Percentiles rank a stretch among this genome's conserved stretches.
phyloP scores from a whole-genome alignment of 2,888 invertebrate species.

The Synergus umbraculus region DNA sequence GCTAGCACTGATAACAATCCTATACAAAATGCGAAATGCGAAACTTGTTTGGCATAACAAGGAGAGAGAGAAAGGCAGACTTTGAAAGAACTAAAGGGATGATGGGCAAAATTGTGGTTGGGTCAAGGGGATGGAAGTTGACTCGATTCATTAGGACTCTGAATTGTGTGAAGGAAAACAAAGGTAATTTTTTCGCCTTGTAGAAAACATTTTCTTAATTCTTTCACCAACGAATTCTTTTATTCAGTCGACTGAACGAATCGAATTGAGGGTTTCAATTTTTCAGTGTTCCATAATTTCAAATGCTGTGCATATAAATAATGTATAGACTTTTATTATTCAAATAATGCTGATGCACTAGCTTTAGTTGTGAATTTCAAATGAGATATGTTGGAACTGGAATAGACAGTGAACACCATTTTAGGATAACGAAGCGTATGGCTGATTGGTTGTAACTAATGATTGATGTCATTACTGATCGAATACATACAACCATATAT shows the following conservation, averaged over 20 bases:
- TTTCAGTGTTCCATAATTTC: not conserved
- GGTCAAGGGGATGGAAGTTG: not conserved
- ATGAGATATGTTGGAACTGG: slow-evolving; percentile 52
- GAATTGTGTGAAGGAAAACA: slow-evolving; percentile 18
- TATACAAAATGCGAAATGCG: slow-evolving; percentile 7
- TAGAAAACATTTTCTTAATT: not conserved
- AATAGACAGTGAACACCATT: slow-evolving; percentile 39
- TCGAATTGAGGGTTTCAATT: not conserved
- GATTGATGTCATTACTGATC: slow-evolving; percentile 61
- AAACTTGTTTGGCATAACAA: slow-evolving; percentile 27
- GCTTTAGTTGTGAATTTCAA: slow-evolving; percentile 47
- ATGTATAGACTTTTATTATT: not conserved
- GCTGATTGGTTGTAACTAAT: slow-evolving; percentile 63
- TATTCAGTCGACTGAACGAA: slow-evolving; percentile 16
- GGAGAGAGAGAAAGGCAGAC: not conserved
- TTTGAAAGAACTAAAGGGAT: not conserved
- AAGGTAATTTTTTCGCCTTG: not conserved
- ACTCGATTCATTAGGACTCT: slow-evolving; percentile 9
- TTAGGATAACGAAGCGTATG: slow-evolving; percentile 62
- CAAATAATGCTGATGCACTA: slow-evolving; percentile 23
- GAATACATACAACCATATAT: not conserved
- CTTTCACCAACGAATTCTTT: not conserved
- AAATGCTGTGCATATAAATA: not conserved
- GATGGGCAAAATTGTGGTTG: not conserved
- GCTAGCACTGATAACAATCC: slow-evolving; percentile 4